phyloP scores from a whole-genome alignment of 1,140 invertebrate genomes.

The Pseudomyrmex concolor region DNA sequence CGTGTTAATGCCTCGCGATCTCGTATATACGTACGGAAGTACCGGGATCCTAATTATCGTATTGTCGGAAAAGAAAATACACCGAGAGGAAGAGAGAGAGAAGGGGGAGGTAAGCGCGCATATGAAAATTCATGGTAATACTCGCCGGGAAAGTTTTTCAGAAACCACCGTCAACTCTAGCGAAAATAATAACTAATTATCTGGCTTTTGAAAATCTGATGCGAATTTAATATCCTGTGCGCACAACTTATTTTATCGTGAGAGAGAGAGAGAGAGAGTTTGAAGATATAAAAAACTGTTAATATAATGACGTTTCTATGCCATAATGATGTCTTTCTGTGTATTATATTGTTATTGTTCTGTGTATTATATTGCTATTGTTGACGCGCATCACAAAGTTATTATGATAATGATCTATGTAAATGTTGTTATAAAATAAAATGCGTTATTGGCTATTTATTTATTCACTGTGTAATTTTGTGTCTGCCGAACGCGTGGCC shows the following conservation, averaged over 20 bases:
- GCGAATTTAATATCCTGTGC: constrained; percentile 21
- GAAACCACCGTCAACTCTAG: background rate
- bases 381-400: background rate
- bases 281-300: constrained; percentile 3
- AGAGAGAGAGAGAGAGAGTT: background rate
- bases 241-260: background rate
- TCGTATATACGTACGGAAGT: constrained; percentile 5
- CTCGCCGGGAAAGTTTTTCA: background rate
- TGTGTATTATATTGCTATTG: background rate
- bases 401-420: background rate
- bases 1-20: background rate
- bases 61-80: constrained; percentile 44
- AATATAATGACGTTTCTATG: background rate
- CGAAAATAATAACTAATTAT: constrained; percentile 43
- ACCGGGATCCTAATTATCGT: constrained; percentile 51
- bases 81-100: background rate
- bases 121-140: constrained; percentile 31
- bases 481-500: background rate
- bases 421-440: constrained; percentile 6
- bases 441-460: background rate
- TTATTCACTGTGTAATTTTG: constrained; percentile 19
- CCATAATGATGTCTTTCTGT: background rate
- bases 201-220: constrained; percentile 18
- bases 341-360: background rate
- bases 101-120: background rate